These are phyloP conservation scores for Nowickia ferox DNA, from an alignment of 2,888 invertebrate genomes.

Conservation along the genomic window DNA sequence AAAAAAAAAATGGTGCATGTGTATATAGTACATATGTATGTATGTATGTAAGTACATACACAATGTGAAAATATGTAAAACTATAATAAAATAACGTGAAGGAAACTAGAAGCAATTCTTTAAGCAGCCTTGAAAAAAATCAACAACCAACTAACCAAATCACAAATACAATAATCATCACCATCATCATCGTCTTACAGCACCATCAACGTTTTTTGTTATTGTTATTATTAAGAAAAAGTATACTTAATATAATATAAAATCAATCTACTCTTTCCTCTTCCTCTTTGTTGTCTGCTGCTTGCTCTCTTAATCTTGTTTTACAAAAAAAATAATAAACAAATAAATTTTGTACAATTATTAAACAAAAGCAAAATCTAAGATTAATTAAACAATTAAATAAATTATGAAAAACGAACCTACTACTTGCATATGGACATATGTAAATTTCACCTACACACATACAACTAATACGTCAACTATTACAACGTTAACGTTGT, in stretches of 20 bases:
- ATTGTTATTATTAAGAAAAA: conserved; percentile 37
- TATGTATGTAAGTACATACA: not conserved
- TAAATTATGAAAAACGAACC: not conserved
- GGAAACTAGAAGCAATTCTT: conserved; percentile 58
- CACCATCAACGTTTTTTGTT: conserved; percentile 36
- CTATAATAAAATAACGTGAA: not conserved
- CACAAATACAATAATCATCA: conserved; percentile 36
- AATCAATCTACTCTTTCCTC: conserved; percentile 16
- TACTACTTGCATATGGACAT: too few relatives aligned
- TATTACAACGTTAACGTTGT: not conserved
- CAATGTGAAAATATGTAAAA: not conserved
- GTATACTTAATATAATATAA: conserved; percentile 22
- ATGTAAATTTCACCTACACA: not conserved
- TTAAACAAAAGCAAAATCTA: not conserved
- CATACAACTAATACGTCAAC: conserved; percentile 12
- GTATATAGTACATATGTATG: too few relatives aligned
- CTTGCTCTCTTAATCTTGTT: conserved; percentile 7
- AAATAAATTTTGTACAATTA: not conserved
- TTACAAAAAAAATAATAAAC: not conserved
- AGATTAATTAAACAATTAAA: conserved; percentile 44
- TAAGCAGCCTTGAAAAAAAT: conserved; percentile 59
- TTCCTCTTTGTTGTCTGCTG: not conserved
- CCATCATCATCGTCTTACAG: conserved; percentile 24
- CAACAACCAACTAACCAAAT: conserved; percentile 30
- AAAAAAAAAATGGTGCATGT: too few relatives aligned